These are phyloP conservation scores for Vidua chalybeata DNA, from an alignment of 2,113 vertebrate genomes.

Conservation along the genomic window DNA sequence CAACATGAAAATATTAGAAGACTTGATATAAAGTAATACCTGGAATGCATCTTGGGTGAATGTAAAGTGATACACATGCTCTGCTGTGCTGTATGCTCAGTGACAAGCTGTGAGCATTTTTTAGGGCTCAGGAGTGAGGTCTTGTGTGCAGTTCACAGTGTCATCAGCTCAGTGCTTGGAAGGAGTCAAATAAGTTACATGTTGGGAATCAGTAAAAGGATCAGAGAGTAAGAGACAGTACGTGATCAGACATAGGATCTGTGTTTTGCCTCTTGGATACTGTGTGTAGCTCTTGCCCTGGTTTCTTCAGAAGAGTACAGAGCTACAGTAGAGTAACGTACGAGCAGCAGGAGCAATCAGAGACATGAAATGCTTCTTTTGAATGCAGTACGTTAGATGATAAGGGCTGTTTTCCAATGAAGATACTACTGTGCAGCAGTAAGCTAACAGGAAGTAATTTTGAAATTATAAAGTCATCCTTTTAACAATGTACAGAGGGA, in stretches of 20 bases:
- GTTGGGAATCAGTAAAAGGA: background rate
- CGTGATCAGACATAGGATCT: background rate
- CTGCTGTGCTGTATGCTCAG: background rate
- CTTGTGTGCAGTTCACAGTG: background rate
- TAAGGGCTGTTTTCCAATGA: background rate
- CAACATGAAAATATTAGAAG: background rate
- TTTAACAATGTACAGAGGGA: background rate
- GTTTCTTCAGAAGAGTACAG: background rate
- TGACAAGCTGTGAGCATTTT: background rate
- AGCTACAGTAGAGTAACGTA: background rate
- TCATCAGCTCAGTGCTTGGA: background rate
- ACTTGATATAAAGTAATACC: background rate
- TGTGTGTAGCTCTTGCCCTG: background rate
- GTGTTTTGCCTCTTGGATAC: background rate
- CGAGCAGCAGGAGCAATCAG: background rate
- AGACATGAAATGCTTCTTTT: background rate
- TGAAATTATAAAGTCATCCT: background rate
- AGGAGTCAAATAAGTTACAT: background rate
- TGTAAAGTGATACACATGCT: accelerated
- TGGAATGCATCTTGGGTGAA: background rate
- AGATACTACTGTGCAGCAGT: background rate
- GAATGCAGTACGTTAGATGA: background rate
- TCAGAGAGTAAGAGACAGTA: background rate
- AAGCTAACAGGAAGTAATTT: background rate
- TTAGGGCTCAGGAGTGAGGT: background rate